Conservation (phyloP, 2,797 vertebrate genomes). For the Mormyrus hasselquistii region DNA sequence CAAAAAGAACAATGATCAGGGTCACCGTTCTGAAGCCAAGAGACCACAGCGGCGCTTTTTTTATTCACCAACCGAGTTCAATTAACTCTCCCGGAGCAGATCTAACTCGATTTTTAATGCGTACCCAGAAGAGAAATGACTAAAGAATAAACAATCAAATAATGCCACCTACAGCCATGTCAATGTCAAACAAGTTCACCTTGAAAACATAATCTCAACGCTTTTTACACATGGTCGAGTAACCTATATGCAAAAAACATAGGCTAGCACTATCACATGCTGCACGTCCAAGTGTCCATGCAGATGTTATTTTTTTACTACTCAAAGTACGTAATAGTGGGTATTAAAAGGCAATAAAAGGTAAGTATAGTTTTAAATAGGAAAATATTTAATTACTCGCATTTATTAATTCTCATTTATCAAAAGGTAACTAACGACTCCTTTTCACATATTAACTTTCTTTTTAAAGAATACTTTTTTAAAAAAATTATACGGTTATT, state of each 20-base stretch:
- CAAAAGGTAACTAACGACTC: background rate
- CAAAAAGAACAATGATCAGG: background rate
- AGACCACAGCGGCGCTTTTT: background rate
- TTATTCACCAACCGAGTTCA: background rate
- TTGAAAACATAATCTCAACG: background rate
- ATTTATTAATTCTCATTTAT: background rate
- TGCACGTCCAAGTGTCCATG: background rate
- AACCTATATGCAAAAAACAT: background rate
- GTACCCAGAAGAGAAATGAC: background rate
- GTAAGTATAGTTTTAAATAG: background rate
- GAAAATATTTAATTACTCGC: background rate
- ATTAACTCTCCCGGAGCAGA: background rate
- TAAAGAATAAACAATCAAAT: conserved; percentile 10
- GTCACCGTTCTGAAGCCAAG: conserved; percentile 1
- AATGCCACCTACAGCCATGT: background rate
- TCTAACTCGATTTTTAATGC: conserved; percentile 8
- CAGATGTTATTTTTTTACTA: background rate
- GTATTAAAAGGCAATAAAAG: background rate
- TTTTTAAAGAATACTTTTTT: background rate
- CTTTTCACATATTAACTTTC: background rate
- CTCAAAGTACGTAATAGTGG: background rate
- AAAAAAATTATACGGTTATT: background rate
- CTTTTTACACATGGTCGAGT: background rate
- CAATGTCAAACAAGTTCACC: background rate
- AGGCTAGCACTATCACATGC: background rate